Percentiles rank a stretch among this genome's conserved stretches.
phyloP scores from a whole-genome alignment of 2,888 invertebrate genomes.

The Nebria brevicollis region DNA sequence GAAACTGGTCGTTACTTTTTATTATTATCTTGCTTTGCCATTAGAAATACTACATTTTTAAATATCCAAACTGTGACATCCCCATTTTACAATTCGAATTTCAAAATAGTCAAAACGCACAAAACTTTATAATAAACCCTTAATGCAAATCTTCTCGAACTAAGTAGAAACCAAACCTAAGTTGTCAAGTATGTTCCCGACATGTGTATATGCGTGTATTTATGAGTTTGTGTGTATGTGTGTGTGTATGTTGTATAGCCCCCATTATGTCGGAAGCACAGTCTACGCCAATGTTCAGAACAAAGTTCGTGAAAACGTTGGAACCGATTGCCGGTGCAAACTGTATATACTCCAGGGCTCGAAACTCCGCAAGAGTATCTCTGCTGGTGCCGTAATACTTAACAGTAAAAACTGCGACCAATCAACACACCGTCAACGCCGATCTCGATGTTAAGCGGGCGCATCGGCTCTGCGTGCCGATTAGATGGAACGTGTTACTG shows the following conservation, averaged over 20 bases:
- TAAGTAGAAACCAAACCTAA: slow-evolving; percentile 18
- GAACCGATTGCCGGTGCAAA: neutral
- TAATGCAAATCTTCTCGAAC: neutral
- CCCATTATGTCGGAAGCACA: slow-evolving; percentile 16
- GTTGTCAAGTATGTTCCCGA: slow-evolving; percentile 15
- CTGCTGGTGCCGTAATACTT: neutral
- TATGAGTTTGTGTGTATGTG: neutral
- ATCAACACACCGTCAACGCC: slow-evolving; percentile 1
- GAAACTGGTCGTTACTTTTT: too few species aligned
- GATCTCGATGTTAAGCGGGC: neutral
- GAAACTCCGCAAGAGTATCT: neutral
- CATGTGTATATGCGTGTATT: neutral
- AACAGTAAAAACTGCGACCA: neutral
- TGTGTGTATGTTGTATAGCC: neutral
- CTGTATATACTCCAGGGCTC: neutral
- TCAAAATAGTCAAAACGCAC: too few species aligned
- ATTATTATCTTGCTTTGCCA: too few species aligned
- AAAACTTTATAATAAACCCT: too few species aligned
- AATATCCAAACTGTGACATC: too few species aligned
- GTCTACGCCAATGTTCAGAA: slow-evolving; percentile 18
- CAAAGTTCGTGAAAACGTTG: slow-evolving; percentile 1
- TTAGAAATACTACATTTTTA: too few species aligned
- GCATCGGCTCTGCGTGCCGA: slow-evolving; percentile 37
- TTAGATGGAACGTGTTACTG: slow-evolving; percentile 52
- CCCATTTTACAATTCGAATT: too few species aligned